Evolutionary conservation across 2,888 invertebrate genomes (phyloP).

Genomic region (Chesias legatella): DNA sequence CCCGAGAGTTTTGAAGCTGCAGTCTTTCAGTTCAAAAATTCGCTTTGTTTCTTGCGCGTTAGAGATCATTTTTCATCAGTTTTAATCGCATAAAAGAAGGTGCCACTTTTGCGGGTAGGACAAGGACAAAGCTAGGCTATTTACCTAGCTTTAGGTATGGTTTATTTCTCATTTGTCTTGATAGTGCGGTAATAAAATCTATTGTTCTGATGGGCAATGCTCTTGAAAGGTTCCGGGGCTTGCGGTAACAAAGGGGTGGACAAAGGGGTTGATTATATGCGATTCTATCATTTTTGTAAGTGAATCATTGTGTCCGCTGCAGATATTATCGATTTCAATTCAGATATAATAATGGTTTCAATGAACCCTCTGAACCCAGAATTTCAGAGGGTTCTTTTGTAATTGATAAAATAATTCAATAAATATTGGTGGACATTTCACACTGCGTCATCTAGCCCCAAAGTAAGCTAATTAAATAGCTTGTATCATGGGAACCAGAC

Average conservation of each 20-base stretch:
- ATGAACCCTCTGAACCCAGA: too few species aligned
- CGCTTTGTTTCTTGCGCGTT: conserved; percentile 44
- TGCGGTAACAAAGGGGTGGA: conserved; percentile 27
- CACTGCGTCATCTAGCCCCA: too few species aligned
- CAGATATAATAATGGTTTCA: conserved; percentile 30
- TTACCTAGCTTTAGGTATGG: conserved; percentile 69
- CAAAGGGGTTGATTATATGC: conserved; percentile 26
- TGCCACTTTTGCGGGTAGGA: conserved; percentile 61
- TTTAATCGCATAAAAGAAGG: conserved; percentile 60
- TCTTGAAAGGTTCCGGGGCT: conserved; percentile 23
- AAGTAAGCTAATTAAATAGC: too few species aligned
- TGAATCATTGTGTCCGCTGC: conserved; percentile 29
- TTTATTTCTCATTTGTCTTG: conserved; percentile 77
- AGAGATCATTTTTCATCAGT: conserved; percentile 43
- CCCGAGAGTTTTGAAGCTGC: conserved; percentile 61
- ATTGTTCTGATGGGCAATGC: conserved; percentile 44
- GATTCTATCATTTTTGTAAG: conserved; percentile 18
- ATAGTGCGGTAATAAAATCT: conserved; percentile 65
- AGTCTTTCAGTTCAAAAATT: conserved; percentile 56
- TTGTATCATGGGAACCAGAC: too few species aligned
- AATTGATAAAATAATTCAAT: too few species aligned
- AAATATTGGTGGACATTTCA: too few species aligned
- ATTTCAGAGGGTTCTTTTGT: too few species aligned
- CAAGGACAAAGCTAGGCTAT: conserved; percentile 57
- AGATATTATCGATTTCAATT: conserved; percentile 33